Conservation (phyloP, 2,888 invertebrate species). For the Brachypterus glaber region DNA sequence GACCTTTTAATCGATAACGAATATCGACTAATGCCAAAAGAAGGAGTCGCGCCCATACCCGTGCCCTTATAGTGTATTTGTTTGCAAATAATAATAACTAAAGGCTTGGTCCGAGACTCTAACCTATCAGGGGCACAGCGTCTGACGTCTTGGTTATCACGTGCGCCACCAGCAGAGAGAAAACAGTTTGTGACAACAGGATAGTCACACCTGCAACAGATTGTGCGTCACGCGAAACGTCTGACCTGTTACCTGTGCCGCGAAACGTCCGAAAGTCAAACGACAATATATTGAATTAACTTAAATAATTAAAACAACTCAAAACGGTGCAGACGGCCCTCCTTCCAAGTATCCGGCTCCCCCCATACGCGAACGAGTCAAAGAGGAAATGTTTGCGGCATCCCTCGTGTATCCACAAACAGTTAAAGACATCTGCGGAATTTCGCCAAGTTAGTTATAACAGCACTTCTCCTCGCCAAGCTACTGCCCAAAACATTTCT, state of each 20-base stretch:
- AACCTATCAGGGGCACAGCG: conserved; percentile 98
- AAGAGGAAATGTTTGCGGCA: conserved; percentile 42
- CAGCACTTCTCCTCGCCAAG: conserved; percentile 32
- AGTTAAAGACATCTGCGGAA: too few species aligned
- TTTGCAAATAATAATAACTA: conserved; percentile 33
- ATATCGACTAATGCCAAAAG: conserved; percentile 12
- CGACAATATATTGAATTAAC: background rate
- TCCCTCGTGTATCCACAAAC: conserved; percentile 12
- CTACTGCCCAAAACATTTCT: conserved; percentile 40
- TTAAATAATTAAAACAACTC: background rate
- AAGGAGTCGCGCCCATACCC: conserved; percentile 25
- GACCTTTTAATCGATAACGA: conserved; percentile 1
- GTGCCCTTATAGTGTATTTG: conserved; percentile 30
- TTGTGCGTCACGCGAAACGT: conserved; percentile 43
- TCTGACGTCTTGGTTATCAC: conserved; percentile 99
- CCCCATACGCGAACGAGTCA: conserved; percentile 31
- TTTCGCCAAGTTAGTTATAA: too few species aligned
- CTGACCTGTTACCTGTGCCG: conserved; percentile 42
- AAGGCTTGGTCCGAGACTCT: conserved; percentile 33
- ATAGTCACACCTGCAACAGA: conserved; percentile 96
- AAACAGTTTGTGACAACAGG: conserved; percentile 98
- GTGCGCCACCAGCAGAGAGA: conserved; percentile 98
- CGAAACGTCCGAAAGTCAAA: conserved; percentile 18
- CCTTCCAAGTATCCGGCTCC: conserved; percentile 41
- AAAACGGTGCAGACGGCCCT: conserved; percentile 20